Evolutionary conservation across 2,113 vertebrate genomes (phyloP).

Genomic region (Mobula hypostoma): DNA sequence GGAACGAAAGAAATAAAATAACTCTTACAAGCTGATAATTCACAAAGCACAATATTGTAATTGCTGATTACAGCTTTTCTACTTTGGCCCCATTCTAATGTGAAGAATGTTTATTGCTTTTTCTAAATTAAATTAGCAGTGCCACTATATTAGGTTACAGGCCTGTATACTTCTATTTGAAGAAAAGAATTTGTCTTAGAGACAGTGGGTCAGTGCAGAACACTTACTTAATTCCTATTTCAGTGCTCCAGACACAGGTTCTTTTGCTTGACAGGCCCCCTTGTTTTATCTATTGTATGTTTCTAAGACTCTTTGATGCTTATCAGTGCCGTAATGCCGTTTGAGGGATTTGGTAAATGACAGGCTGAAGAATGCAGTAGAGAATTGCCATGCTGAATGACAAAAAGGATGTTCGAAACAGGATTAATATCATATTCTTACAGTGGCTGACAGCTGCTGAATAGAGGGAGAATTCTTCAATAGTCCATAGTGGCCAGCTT

Average conservation of each 20-base stretch:
- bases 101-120: conserved; percentile 27
- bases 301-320: conserved; percentile 77
- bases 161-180: conserved; percentile 27
- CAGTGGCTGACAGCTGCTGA: conserved; percentile 75
- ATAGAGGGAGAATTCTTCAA: conserved; percentile 69
- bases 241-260: conserved; percentile 48
- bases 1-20: background rate
- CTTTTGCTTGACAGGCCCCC: conserved; percentile 52
- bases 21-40: background rate
- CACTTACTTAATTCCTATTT: conserved; percentile 37
- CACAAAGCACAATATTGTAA: background rate
- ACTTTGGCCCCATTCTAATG: background rate
- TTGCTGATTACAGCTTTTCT: background rate
- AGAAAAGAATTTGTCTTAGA: conserved; percentile 19
- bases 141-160: conserved; percentile 31
- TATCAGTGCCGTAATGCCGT: conserved; percentile 70
- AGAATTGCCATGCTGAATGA: conserved; percentile 65
- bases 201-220: conserved; percentile 34
- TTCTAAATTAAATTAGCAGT: conserved; percentile 22
- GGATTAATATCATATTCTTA: conserved; percentile 95
- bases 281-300: conserved; percentile 59
- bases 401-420: conserved; percentile 78
- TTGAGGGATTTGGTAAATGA: conserved; percentile 76
- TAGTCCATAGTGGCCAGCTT: conserved; percentile 58
- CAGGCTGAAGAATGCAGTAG: conserved; percentile 73